Conservation (phyloP, 2,113 vertebrate genomes). For the Hippocampus comes region DNA sequence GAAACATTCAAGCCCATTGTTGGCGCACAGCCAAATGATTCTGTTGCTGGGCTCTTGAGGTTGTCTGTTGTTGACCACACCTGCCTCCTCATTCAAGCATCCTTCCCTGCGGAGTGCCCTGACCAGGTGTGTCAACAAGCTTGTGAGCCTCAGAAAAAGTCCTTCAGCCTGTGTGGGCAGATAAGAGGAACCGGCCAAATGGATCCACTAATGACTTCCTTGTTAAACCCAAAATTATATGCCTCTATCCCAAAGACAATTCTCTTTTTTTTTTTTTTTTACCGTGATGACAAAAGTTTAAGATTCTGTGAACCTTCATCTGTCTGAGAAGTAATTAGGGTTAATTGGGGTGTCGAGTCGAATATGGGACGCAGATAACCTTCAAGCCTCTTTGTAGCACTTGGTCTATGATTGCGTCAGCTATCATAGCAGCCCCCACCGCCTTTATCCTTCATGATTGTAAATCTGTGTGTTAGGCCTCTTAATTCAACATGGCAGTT, state of each 20-base stretch:
- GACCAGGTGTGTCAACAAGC: conserved; percentile 55
- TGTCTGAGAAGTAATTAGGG: conserved; percentile 63
- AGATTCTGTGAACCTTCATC: conserved; percentile 59
- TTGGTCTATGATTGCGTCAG: conserved; percentile 57
- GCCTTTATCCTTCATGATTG: conserved; percentile 26
- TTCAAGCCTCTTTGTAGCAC: conserved; percentile 50
- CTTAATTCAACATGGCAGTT: conserved; percentile 41
- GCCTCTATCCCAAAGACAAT: conserved; percentile 53
- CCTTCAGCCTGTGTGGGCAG: conserved; percentile 59
- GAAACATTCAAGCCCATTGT: conserved; percentile 1
- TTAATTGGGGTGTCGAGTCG: conserved; percentile 63
- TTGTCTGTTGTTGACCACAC: conserved; percentile 53
- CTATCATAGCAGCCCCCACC: conserved; percentile 17
- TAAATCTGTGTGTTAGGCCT: conserved; percentile 21
- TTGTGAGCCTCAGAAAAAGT: conserved; percentile 42
- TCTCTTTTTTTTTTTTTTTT: conserved; percentile 9
- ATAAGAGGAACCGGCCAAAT: conserved; percentile 53
- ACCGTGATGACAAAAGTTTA: conserved; percentile 61
- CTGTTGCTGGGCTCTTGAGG: conserved; percentile 18
- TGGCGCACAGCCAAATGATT: conserved; percentile 21
- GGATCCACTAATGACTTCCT: conserved; percentile 56
- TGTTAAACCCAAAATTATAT: conserved; percentile 57
- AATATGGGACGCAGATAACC: conserved; percentile 59
- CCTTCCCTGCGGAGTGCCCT: conserved; percentile 39
- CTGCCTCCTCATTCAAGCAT: conserved; percentile 49